Base-by-base conservation (phyloP, 2,797 vertebrate genomes). In the Rhyacichthys aspro region DNA sequence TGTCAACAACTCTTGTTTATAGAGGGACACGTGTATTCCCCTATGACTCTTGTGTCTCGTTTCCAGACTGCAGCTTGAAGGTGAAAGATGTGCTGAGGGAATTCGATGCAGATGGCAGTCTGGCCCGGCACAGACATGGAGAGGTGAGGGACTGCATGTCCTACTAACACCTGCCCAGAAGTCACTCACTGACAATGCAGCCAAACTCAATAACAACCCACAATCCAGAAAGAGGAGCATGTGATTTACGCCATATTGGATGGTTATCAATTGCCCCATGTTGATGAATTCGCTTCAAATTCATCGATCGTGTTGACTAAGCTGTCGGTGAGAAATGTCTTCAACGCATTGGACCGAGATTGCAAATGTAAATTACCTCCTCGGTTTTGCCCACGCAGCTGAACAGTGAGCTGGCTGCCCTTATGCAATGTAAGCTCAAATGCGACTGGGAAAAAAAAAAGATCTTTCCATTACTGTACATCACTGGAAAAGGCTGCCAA, bases 1-100 rank as follows among this genome's bases (percentile, higher is more conserved):
- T 19, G 16, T 41, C 16, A 47, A 55, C 50, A 41, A 2, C 19
- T 3, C 6, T 15, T 5, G 16, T 11, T 38, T 28, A 17, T 4
- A 19, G 5, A 19, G 18, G 19, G 50, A 8, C 33, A 1, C 33
- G n/a, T 57, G 34, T 47, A 6, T 67, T 32, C 55, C 43, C 36
- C 59, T 38, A 53, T 88, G 82, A 84, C 76, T 47, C 63, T 17
- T 52, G 45, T 82, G 48, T 72, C 44, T 53, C 82, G 46, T 67
- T 52, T 70, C 43, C 88, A 98, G 96, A 97, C 88, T 95, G 93
- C 88, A 94, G 88, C 84, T 75, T 93, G 87, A 96, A 94, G 85
- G 95, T 98, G 84, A 95, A 95, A 76, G 95, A 96, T 50, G 95
- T 97, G 62, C 91, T 97, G 81, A 91, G 84, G 85, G 92, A 95